Conservation (phyloP, 2,113 vertebrate species). For the Pampusana beccarii region DNA sequence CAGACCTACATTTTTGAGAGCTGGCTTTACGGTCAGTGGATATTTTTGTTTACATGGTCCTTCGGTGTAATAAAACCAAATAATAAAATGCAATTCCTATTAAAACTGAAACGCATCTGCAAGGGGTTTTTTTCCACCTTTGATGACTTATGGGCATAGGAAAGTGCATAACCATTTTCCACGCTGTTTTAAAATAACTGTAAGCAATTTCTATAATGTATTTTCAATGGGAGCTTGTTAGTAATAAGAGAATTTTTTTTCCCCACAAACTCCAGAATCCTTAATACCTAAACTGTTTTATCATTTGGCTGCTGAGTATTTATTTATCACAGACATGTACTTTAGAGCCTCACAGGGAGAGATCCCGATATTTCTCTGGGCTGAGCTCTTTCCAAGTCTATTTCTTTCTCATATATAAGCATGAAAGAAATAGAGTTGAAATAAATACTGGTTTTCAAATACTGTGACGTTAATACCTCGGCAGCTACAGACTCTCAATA, state of each 20-base stretch:
- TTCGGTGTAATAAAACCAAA: constrained; percentile 45
- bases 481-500: constrained; percentile 20
- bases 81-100: constrained; percentile 37
- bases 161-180: not conserved
- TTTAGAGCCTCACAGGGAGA: not conserved
- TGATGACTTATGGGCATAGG: constrained; percentile 23
- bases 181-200: constrained; percentile 28
- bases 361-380: not conserved
- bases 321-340: constrained; percentile 9
- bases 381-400: constrained; percentile 26
- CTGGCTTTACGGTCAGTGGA: not conserved
- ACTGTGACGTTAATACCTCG: not conserved
- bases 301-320: constrained; percentile 18
- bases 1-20: not conserved
- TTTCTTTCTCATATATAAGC: constrained; percentile 37
- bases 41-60: not conserved
- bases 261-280: constrained; percentile 32
- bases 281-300: constrained; percentile 20
- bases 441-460: constrained; percentile 45
- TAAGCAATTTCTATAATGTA: not conserved
- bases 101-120: constrained; percentile 13
- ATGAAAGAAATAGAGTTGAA: constrained; percentile 35
- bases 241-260: not conserved
- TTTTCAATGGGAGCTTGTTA: constrained; percentile 46
- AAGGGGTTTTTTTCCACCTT: constrained; percentile 19